Evolutionary conservation across 1,140 invertebrate species (phyloP).

Genomic region (Cryptotermes secundus): DNA sequence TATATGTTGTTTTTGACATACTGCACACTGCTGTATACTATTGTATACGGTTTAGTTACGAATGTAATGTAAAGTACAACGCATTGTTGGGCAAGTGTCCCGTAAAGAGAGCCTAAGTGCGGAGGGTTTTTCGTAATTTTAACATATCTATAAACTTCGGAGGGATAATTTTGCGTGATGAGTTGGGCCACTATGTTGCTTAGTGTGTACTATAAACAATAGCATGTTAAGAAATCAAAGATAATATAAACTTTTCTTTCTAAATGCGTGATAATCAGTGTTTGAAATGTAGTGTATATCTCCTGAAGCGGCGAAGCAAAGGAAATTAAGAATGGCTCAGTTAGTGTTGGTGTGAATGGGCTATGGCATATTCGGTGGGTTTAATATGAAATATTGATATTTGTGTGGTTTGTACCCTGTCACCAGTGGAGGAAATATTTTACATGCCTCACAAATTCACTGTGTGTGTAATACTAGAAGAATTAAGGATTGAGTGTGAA

Average conservation of each 20-base stretch:
- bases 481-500: too few species aligned
- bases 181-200: neutral
- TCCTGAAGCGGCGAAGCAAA: neutral
- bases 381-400: neutral
- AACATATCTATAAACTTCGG: neutral
- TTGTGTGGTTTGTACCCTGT: neutral
- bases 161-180: neutral
- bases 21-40: too few species aligned
- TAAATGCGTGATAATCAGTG: neutral
- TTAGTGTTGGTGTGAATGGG: slow-evolving; percentile 31
- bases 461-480: too few species aligned
- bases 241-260: neutral
- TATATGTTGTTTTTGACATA: neutral
- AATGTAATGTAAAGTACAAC: neutral
- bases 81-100: neutral
- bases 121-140: neutral
- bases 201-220: too few species aligned
- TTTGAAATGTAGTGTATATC: neutral
- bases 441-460: neutral
- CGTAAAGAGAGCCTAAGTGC: neutral
- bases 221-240: neutral
- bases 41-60: neutral
- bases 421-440: neutral
- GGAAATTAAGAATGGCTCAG: slow-evolving; percentile 26
- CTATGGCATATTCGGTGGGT: slow-evolving; percentile 37